Evolutionary conservation across 2,113 vertebrate species (phyloP).

Genomic region (Archilochus colubris): DNA sequence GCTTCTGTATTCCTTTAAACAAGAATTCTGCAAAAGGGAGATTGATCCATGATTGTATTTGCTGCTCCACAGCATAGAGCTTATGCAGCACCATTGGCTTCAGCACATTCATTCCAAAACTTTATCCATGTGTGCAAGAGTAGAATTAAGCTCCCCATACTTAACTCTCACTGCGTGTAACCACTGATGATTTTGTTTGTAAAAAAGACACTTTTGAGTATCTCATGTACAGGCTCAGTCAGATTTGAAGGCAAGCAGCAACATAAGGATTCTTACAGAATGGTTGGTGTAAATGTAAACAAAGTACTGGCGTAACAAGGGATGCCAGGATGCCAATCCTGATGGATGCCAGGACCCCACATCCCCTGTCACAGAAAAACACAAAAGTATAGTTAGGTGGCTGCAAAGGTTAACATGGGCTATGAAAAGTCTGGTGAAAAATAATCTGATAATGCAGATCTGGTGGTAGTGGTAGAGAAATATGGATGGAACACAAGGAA

Average conservation of each 20-base stretch:
- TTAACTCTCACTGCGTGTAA: not conserved
- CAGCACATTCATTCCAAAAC: not conserved
- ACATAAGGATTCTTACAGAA: not conserved
- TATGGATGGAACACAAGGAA: not conserved
- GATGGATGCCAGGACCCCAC: not conserved
- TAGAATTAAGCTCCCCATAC: not conserved
- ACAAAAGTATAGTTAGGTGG: not conserved
- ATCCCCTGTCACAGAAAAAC: not conserved
- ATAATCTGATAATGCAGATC: not conserved
- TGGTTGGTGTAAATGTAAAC: not conserved
- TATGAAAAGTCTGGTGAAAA: not conserved
- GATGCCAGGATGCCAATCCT: not conserved
- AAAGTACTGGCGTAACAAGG: not conserved
- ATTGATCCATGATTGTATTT: accelerated
- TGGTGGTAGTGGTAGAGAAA: not conserved
- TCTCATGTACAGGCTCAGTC: not conserved
- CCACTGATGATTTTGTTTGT: not conserved
- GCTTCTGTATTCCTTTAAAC: not conserved
- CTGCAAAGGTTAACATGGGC: not conserved
- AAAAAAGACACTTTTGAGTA: not conserved
- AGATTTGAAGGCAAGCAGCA: not conserved
- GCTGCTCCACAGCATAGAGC: not conserved
- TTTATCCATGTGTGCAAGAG: not conserved
- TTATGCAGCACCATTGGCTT: not conserved
- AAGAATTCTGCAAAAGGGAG: not conserved